These are phyloP conservation scores for Meghimatium bilineatum DNA, from an alignment of 2,888 invertebrate species.

Conservation along the genomic window DNA sequence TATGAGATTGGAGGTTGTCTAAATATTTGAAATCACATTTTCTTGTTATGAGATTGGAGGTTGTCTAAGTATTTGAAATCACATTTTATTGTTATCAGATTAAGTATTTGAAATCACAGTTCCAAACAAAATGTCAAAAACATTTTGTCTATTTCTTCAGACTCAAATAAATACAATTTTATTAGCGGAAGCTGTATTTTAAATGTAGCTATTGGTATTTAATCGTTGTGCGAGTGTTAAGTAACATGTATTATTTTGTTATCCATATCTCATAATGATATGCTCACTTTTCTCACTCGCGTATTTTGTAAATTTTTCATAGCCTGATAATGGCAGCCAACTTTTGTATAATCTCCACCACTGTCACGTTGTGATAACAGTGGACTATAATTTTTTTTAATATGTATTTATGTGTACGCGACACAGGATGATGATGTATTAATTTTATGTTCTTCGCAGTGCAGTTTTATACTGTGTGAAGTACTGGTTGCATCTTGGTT, in stretches of 20 bases:
- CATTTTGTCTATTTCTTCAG: neutral
- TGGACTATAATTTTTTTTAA: neutral
- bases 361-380: neutral
- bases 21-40: no score
- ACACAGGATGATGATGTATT: neutral
- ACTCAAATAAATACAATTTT: neutral
- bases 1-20: no score
- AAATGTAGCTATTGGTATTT: neutral
- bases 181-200: neutral
- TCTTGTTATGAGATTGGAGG: no score
- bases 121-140: neutral
- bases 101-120: neutral
- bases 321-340: neutral
- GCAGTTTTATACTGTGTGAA: no score
- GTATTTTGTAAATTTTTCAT: neutral
- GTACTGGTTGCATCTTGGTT: neutral
- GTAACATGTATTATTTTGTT: neutral
- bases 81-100: no score
- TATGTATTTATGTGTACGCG: neutral
- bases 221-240: neutral
- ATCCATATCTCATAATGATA: neutral
- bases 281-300: slow-evolving; percentile 1
- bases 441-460: neutral
- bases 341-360: neutral
- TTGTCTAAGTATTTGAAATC: neutral